phyloP scores from a whole-genome alignment of 2,797 vertebrate genomes.

The Premnoplex brunnescens region DNA sequence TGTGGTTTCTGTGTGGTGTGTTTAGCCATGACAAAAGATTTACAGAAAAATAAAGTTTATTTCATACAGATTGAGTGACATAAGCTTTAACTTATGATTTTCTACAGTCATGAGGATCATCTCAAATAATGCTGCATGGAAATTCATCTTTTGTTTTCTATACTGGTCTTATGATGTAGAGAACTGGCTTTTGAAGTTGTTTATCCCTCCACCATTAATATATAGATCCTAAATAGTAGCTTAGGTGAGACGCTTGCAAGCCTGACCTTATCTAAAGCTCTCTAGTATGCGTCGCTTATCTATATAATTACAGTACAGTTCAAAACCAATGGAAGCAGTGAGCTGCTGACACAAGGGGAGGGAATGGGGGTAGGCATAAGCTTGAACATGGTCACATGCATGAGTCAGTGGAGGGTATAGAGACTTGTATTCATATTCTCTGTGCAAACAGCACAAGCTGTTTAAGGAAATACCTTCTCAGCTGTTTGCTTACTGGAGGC shows the following conservation, averaged over 20 bases:
- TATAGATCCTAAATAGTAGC: neutral
- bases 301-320: neutral
- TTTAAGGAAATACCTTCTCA: conserved; percentile 23
- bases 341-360: neutral
- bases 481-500: neutral
- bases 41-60: neutral
- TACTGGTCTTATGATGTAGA: neutral
- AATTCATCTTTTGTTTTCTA: neutral
- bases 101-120: rapidly evolving
- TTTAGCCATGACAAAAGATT: neutral
- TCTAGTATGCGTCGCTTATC: neutral
- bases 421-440: neutral
- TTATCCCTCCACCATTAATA: neutral
- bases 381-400: neutral
- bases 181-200: neutral
- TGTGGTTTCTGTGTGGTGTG: rapidly evolving
- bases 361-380: neutral
- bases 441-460: neutral
- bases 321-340: neutral
- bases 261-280: neutral
- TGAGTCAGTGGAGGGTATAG: neutral
- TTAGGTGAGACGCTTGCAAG: neutral
- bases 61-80: neutral
- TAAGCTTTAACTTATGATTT: neutral
- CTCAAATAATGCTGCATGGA: neutral